A percentile compares a stretch with the other conserved stretches of the same genome.
Conservation (phyloP, 2,797 vertebrate species). For the Sebastes nivosus region DNA sequence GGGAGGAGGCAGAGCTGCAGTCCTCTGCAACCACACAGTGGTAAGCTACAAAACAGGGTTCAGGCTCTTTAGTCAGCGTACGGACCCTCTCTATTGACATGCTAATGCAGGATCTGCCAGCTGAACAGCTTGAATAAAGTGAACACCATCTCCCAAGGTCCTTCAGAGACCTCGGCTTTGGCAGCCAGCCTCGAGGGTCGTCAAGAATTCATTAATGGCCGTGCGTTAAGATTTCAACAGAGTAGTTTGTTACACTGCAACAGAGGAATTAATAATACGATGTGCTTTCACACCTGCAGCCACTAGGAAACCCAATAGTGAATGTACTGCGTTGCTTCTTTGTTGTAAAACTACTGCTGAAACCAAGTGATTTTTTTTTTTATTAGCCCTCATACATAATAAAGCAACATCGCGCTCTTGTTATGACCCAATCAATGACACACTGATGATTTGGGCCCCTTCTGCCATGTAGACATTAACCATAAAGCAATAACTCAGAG, state of each 20-base stretch:
- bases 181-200: slow-evolving; percentile 41
- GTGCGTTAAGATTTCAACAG: slow-evolving; percentile 18
- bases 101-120: slow-evolving; percentile 78
- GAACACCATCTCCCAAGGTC: slow-evolving; percentile 63
- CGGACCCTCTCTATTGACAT: slow-evolving; percentile 79
- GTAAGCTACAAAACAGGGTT: slow-evolving; percentile 34
- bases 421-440: slow-evolving; percentile 62
- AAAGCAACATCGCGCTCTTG: slow-evolving; percentile 39
- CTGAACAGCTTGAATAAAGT: slow-evolving; percentile 78
- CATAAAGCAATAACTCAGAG: slow-evolving; percentile 73
- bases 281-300: slow-evolving; percentile 10
- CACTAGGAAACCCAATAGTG: not conserved
- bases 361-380: slow-evolving; percentile 17
- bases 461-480: slow-evolving; percentile 63
- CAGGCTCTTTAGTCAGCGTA: slow-evolving; percentile 34
- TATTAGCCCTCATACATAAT: slow-evolving; percentile 57
- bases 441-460: slow-evolving; percentile 55
- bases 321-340: not conserved
- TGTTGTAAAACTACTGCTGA: slow-evolving; percentile 15
- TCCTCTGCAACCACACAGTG: slow-evolving; percentile 39
- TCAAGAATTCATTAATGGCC: slow-evolving; percentile 45
- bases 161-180: slow-evolving; percentile 64
- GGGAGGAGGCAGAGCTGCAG: slow-evolving; percentile 27
- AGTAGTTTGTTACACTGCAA: slow-evolving; percentile 9
- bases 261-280: not conserved